phyloP scores from a whole-genome alignment of 2,113 vertebrate genomes.

The Sardina pilchardus region DNA sequence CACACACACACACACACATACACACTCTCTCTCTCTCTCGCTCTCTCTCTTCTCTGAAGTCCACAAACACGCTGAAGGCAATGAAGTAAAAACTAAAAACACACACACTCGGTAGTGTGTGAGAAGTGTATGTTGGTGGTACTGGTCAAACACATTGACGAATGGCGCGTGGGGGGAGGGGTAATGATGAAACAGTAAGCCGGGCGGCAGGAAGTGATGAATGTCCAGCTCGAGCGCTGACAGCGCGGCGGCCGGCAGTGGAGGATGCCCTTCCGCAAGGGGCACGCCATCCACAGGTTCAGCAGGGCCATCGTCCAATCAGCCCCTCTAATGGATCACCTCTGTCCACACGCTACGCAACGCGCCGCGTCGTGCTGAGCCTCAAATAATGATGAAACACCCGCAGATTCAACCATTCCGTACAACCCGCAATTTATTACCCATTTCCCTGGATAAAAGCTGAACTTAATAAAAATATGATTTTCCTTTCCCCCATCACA shows the following conservation, averaged over 20 bases:
- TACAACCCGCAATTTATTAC: conserved; percentile 79
- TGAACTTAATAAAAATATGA: conserved; percentile 75
- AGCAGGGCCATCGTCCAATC: conserved; percentile 50
- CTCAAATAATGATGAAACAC: conserved; percentile 83
- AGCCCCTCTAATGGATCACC: conserved; percentile 79
- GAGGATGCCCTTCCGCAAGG: conserved; percentile 54
- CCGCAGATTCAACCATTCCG: conserved; percentile 78
- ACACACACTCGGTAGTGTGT: conserved; percentile 25
- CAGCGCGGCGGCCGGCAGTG: conserved; percentile 46
- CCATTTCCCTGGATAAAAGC: conserved; percentile 59
- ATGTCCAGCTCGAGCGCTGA: conserved; percentile 44
- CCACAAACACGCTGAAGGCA: not conserved
- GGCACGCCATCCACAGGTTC: conserved; percentile 66
- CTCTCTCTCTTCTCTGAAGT: conserved; percentile 10
- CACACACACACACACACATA: not conserved
- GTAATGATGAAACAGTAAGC: conserved; percentile 52
- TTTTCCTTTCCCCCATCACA: conserved; percentile 61
- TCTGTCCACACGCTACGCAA: conserved; percentile 62
- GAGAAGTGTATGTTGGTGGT: conserved; percentile 34
- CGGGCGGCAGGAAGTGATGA: conserved; percentile 41
- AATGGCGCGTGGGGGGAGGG: conserved; percentile 28
- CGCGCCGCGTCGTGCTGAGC: conserved; percentile 63
- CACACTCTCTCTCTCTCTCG: not conserved
- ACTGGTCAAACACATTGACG: conserved; percentile 15
- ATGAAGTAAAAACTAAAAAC: not conserved